Conservation (phyloP, 2,888 invertebrate species). For the Drosophila sordidula region DNA sequence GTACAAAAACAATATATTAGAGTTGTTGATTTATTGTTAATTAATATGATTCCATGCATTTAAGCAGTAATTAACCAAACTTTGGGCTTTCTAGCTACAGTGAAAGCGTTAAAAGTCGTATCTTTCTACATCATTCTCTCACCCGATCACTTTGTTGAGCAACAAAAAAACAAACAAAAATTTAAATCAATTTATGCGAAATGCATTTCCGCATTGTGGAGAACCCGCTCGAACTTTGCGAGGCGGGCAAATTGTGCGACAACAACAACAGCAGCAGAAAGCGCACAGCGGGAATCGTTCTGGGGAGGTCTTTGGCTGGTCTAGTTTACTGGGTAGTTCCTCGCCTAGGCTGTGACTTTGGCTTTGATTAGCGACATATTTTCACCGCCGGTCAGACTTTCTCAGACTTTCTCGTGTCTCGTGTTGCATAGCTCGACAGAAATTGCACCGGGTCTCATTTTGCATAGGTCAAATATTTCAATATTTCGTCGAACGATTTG, state of each 20-base stretch:
- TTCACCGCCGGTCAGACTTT: constrained; percentile 33
- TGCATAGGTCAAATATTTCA: constrained; percentile 71
- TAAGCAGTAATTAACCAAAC: no score
- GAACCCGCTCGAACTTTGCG: constrained; percentile 20
- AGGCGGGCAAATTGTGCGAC: constrained; percentile 10
- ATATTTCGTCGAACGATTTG: constrained; percentile 41
- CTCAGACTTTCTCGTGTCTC: constrained; percentile 44
- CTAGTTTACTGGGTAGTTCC: constrained; percentile 15
- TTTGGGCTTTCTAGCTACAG: no score
- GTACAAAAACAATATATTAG: no score
- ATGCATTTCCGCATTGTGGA: constrained; percentile 42
- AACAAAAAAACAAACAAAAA: constrained; percentile 19
- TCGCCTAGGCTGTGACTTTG: constrained; percentile 32
- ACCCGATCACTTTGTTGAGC: background rate
- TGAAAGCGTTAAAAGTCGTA: no score
- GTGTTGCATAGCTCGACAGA: constrained; percentile 55
- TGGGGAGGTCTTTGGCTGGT: constrained; percentile 13
- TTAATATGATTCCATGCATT: no score
- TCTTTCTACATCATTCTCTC: background rate
- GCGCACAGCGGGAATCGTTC: constrained; percentile 1
- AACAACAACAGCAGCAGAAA: constrained; percentile 3
- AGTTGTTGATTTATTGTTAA: no score
- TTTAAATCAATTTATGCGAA: constrained; percentile 29
- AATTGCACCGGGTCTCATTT: constrained; percentile 29
- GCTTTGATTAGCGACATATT: constrained; percentile 37